Evolutionary conservation across 2,113 vertebrate species (phyloP).

Genomic region (Engraulis encrasicolus): DNA sequence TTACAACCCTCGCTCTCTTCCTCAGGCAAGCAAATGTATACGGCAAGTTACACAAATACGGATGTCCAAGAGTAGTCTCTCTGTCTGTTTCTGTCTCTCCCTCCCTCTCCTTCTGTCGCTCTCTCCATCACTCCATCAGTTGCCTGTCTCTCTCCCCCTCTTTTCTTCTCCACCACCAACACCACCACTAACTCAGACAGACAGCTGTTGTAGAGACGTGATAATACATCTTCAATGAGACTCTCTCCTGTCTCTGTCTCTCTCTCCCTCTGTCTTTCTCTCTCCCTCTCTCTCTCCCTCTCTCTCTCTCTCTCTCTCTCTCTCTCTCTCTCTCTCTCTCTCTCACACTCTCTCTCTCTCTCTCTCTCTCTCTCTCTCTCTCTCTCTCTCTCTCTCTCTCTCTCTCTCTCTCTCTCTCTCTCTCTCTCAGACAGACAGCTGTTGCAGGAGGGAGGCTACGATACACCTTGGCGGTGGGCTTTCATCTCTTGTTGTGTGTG

Average conservation of each 20-base stretch:
- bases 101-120: conserved; percentile 53
- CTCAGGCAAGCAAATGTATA: too few species aligned
- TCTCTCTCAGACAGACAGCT: too few species aligned
- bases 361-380: too few species aligned
- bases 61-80: too few species aligned
- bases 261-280: conserved; percentile 51
- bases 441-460: conserved; percentile 82
- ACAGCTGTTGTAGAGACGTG: conserved; percentile 68
- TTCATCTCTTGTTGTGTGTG: conserved; percentile 80
- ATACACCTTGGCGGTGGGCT: conserved; percentile 85
- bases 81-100: conserved; percentile 38
- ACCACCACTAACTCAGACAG: conserved; percentile 27
- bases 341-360: too few species aligned
- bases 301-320: conserved; percentile 43
- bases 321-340: conserved; percentile 44
- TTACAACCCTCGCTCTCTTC: too few species aligned
- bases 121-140: conserved; percentile 12
- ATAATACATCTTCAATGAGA: too few species aligned
- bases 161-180: conserved; percentile 23
- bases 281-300: conserved; percentile 34
- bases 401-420: too few species aligned
- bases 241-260: conserved; percentile 11
- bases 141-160: conserved; percentile 42
- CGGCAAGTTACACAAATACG: too few species aligned
- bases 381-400: too few species aligned